phyloP scores from a whole-genome alignment of 2,888 invertebrate species.

The Odontothrips loti region DNA sequence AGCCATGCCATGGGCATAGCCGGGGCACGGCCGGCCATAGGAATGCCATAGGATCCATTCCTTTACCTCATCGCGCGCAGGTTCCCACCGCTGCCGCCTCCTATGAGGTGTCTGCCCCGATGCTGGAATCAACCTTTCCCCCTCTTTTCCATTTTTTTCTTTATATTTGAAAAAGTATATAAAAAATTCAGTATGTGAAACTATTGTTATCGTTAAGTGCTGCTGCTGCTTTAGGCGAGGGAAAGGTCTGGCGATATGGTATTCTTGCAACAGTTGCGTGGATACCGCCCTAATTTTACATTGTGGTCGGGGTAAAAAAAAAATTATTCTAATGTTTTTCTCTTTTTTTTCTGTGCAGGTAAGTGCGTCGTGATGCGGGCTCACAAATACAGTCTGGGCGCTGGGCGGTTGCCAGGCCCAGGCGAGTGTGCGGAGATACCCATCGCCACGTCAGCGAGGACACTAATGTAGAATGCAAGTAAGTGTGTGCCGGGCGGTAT shows the following conservation, averaged over 20 bases:
- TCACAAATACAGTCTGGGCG: too few relatives aligned
- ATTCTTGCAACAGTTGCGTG: neutral
- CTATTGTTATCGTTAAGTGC: neutral
- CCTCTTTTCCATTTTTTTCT: neutral
- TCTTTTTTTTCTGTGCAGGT: neutral
- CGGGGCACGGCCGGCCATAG: too few relatives aligned
- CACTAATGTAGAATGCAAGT: too few relatives aligned
- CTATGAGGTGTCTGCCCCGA: neutral
- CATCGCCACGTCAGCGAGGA: neutral
- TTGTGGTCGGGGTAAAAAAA: too few relatives aligned
- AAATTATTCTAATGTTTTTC: too few relatives aligned
- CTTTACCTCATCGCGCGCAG: neutral
- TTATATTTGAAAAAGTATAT: neutral
- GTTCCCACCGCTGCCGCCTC: constrained; percentile 4
- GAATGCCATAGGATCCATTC: neutral
- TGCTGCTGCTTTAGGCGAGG: neutral
- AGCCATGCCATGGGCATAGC: neutral
- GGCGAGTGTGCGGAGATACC: neutral
- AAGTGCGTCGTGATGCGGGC: neutral
- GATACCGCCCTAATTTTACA: too few relatives aligned
- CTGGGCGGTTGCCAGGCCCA: too few relatives aligned
- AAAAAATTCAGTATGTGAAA: neutral
- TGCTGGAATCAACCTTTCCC: too few relatives aligned
- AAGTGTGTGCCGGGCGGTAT: too few relatives aligned
- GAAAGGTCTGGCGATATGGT: neutral